These are phyloP conservation scores for Yponomeuta plumbellus DNA, from an alignment of 2,888 invertebrate genomes.

Conservation along the genomic window DNA sequence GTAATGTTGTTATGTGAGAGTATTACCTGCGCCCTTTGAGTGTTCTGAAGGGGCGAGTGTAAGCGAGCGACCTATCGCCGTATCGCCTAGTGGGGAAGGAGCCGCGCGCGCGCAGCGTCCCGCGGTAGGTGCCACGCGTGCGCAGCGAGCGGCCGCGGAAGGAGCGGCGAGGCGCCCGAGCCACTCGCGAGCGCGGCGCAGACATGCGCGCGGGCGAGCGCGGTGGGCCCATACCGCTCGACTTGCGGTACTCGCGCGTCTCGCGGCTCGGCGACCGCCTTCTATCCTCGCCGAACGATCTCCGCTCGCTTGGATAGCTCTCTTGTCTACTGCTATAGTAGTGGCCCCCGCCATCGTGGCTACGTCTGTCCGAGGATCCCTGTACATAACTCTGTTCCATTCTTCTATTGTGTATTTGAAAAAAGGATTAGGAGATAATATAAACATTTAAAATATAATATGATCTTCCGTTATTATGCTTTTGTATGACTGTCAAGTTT, in stretches of 20 bases:
- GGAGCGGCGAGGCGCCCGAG: constrained; percentile 67
- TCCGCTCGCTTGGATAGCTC: constrained; percentile 66
- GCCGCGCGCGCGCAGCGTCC: constrained; percentile 73
- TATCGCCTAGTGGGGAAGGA: constrained; percentile 57
- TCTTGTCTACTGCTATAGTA: constrained; percentile 77
- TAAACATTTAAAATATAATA: constrained; percentile 22
- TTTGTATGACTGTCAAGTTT: neutral
- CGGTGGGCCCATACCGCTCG: constrained; percentile 69
- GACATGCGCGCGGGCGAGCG: constrained; percentile 51
- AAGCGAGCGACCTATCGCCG: constrained; percentile 57
- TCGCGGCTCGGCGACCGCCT: constrained; percentile 72
- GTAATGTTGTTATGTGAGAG: neutral
- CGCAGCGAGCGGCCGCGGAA: constrained; percentile 73
- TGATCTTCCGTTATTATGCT: neutral
- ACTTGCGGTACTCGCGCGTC: constrained; percentile 68
- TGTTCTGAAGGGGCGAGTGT: constrained; percentile 63
- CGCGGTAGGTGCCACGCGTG: constrained; percentile 72
- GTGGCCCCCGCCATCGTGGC: constrained; percentile 75
- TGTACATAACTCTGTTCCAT: constrained; percentile 70
- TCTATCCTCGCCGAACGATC: constrained; percentile 71
- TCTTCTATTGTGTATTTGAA: constrained; percentile 51
- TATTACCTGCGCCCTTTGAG: constrained; percentile 71
- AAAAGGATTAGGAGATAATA: constrained; percentile 40
- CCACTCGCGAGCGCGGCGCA: constrained; percentile 61
- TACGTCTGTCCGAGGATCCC: constrained; percentile 75